Evolutionary conservation across 2,888 invertebrate genomes (phyloP).

Genomic region (Rotaria sp.): DNA sequence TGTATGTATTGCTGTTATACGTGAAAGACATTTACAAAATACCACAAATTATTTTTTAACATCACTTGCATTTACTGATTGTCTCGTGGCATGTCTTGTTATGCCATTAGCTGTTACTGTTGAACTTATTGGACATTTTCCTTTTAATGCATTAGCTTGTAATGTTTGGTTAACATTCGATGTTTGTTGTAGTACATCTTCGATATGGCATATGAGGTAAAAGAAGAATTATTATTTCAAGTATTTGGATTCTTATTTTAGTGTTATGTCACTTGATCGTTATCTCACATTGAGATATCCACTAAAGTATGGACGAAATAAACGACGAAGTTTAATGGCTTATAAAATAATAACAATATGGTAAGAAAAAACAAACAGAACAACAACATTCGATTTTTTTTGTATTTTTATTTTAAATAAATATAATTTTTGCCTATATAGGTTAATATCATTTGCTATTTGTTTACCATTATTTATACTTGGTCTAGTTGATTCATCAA

Average conservation of each 20-base stretch:
- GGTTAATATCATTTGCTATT: constrained; percentile 65
- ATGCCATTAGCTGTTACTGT: constrained; percentile 91
- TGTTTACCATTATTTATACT: constrained; percentile 57
- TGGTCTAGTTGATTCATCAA: constrained; percentile 62
- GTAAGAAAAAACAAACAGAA: too few species aligned
- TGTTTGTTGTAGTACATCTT: constrained; percentile 25
- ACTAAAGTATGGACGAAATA: constrained; percentile 62
- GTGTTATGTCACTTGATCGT: constrained; percentile 61
- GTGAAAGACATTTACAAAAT: constrained; percentile 81
- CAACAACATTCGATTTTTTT: not conserved
- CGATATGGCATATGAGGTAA: constrained; percentile 29
- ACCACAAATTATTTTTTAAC: constrained; percentile 89
- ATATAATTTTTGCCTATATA: not conserved
- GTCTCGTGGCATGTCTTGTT: constrained; percentile 82
- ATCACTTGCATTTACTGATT: constrained; percentile 83
- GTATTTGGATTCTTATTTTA: constrained; percentile 56
- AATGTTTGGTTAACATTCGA: constrained; percentile 27
- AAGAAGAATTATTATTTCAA: not conserved
- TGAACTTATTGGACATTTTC: constrained; percentile 64
- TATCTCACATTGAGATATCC: constrained; percentile 83
- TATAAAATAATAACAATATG: constrained; percentile 86
- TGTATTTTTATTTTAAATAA: not conserved
- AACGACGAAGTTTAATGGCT: constrained; percentile 51
- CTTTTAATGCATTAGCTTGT: constrained; percentile 3
- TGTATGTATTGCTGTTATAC: constrained; percentile 81